These are phyloP conservation scores for Nothoprocta perdicaria DNA, from an alignment of 2,113 vertebrate species.

Conservation along the genomic window DNA sequence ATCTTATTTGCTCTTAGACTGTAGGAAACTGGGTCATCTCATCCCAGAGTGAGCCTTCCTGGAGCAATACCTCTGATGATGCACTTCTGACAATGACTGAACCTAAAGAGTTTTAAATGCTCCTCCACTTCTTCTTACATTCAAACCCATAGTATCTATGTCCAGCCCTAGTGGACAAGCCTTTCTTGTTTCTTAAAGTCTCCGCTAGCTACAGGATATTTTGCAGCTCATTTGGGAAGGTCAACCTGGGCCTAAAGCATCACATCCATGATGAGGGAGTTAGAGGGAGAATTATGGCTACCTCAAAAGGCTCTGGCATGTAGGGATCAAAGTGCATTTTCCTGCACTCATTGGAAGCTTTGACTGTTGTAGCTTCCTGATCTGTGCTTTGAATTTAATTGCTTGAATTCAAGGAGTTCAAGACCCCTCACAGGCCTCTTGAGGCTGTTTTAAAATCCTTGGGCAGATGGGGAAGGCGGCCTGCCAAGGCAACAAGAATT, in stretches of 20 bases:
- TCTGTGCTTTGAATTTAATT: not conserved
- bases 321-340: not conserved
- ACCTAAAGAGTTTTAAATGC: not conserved
- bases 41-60: not conserved
- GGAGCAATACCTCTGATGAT: not conserved
- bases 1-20: not conserved
- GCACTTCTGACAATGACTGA: not conserved
- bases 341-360: not conserved
- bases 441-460: not conserved
- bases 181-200: not conserved
- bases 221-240: not conserved
- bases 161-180: not conserved
- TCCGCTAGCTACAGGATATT: not conserved
- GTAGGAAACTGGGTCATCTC: not conserved
- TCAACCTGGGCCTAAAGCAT: not conserved
- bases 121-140: not conserved
- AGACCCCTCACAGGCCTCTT: not conserved
- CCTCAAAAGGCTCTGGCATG: not conserved
- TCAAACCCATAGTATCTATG: not conserved
- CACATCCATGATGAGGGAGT: not conserved
- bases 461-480: not conserved
- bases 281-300: not conserved
- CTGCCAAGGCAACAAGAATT: not conserved
- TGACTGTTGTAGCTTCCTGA: not conserved
- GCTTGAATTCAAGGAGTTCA: not conserved